phyloP scores from a whole-genome alignment of 2,797 vertebrate genomes.

The Acanthiza pusilla region DNA sequence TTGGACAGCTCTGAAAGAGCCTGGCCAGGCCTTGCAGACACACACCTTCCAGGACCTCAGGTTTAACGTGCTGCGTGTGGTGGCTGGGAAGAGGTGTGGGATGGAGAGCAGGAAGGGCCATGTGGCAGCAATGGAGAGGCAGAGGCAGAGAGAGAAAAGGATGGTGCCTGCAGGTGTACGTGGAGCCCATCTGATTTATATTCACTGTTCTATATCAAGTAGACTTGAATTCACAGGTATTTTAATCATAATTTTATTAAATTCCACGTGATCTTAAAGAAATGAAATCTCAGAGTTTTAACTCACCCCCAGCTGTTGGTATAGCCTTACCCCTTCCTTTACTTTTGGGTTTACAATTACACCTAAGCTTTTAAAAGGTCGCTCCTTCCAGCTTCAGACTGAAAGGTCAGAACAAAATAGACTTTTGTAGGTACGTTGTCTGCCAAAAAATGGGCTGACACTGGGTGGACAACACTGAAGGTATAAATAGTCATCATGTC shows the following conservation, averaged over 20 bases:
- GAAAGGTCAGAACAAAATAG: neutral
- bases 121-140: neutral
- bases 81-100: neutral
- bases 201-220: neutral
- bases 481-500: rapidly evolving
- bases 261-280: neutral
- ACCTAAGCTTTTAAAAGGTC: neutral
- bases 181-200: neutral
- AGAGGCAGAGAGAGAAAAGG: neutral
- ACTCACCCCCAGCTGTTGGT: neutral
- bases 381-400: neutral
- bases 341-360: neutral
- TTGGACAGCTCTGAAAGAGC: slow-evolving; percentile 54
- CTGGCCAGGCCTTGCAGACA: neutral
- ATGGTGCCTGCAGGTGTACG: neutral
- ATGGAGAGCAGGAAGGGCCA: neutral
- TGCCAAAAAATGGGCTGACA: neutral
- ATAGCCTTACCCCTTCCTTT: neutral
- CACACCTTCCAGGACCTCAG: neutral
- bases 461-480: neutral
- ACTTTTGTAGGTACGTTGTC: neutral
- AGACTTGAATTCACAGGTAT: neutral
- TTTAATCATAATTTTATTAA: neutral
- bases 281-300: neutral
- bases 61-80: neutral